A percentile compares a stretch with the other conserved stretches of the same genome.
phyloP scores from a whole-genome alignment of 2,113 vertebrate species.

The Gorsachius goisagi region DNA sequence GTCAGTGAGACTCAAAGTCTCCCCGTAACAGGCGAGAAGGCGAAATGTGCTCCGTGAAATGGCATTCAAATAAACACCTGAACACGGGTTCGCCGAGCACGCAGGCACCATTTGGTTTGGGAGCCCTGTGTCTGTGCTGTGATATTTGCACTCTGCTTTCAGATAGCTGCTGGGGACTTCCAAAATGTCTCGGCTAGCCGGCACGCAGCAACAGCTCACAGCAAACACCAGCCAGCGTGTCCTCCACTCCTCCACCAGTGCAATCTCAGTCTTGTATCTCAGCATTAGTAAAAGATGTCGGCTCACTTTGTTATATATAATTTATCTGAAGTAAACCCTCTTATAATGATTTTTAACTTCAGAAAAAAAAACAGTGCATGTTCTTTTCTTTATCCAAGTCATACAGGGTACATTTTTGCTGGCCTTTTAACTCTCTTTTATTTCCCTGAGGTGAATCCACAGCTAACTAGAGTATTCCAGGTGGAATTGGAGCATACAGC shows the following conservation, averaged over 20 bases:
- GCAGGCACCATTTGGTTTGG: not conserved
- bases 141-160: slow-evolving; percentile 14
- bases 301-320: not conserved
- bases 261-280: not conserved
- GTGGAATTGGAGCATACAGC: not conserved
- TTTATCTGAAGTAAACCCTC: not conserved
- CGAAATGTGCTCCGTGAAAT: not conserved
- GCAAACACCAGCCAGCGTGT: not conserved
- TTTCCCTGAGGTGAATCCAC: not conserved
- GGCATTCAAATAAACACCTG: not conserved
- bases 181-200: not conserved
- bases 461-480: not conserved
- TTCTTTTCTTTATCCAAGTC: not conserved
- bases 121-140: not conserved
- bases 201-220: not conserved
- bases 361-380: not conserved
- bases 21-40: not conserved
- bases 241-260: not conserved
- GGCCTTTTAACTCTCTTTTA: not conserved
- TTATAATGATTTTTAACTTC: not conserved
- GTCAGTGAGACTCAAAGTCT: not conserved
- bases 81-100: not conserved
- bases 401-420: not conserved
- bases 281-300: not conserved
- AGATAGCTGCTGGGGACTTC: not conserved